A percentile compares a stretch with the other conserved stretches of the same genome.
Evolutionary conservation across 2,888 invertebrate species (phyloP).

Genomic region (Ectemnius lituratus): DNA sequence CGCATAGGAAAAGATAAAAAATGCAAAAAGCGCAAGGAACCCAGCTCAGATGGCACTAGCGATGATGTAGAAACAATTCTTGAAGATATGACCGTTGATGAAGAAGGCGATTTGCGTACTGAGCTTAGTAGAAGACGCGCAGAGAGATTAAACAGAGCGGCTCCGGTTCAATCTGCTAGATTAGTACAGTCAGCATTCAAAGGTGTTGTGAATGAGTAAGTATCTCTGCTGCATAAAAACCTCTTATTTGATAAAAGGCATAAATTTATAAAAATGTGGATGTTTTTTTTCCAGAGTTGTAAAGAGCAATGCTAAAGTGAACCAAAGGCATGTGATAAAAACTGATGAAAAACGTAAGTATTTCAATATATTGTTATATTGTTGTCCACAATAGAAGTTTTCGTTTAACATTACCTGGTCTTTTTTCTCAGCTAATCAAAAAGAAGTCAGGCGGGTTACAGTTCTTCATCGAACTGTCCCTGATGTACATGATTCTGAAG

Average conservation of each 20-base stretch:
- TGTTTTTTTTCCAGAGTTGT: slow-evolving; percentile 63
- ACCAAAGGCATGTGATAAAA: slow-evolving; percentile 68
- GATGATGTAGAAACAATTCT: slow-evolving; percentile 57
- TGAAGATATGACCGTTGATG: slow-evolving; percentile 68
- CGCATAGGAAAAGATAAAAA: slow-evolving; percentile 73
- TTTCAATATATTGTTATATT: neutral
- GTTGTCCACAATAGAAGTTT: neutral
- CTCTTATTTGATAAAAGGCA: neutral
- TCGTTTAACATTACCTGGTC: too few species aligned
- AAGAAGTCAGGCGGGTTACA: slow-evolving; percentile 70
- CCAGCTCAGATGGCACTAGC: slow-evolving; percentile 52
- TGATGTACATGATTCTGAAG: slow-evolving; percentile 70
- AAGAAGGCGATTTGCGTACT: slow-evolving; percentile 79
- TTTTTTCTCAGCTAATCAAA: slow-evolving; percentile 61
- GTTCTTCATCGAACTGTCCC: slow-evolving; percentile 68
- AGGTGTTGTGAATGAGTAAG: slow-evolving; percentile 79
- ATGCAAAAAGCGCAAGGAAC: slow-evolving; percentile 67
- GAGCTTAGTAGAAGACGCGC: slow-evolving; percentile 80
- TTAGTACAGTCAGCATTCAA: slow-evolving; percentile 80
- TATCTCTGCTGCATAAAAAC: slow-evolving; percentile 31
- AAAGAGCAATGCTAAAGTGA: slow-evolving; percentile 70
- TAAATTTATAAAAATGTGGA: too few species aligned
- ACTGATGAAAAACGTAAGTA: slow-evolving; percentile 71
- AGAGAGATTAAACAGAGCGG: slow-evolving; percentile 77
- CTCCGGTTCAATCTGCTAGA: slow-evolving; percentile 77